A percentile compares a stretch with the other conserved stretches of the same genome.
Evolutionary conservation across 2,888 invertebrate genomes (phyloP).

Genomic region (Nebria salina): DNA sequence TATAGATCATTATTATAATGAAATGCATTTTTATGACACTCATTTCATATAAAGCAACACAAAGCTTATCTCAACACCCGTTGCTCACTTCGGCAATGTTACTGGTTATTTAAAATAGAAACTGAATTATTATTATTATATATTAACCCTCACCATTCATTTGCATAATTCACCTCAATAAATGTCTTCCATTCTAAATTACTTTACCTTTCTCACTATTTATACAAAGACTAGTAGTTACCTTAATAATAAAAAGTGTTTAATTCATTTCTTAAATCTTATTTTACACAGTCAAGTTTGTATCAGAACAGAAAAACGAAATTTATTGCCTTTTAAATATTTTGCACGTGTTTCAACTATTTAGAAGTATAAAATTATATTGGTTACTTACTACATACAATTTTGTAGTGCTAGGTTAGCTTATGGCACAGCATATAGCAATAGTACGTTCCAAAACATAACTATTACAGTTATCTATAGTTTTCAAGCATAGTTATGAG

Average conservation of each 20-base stretch:
- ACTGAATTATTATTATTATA: slow-evolving; percentile 19
- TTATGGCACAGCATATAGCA: not conserved
- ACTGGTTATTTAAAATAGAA: slow-evolving; percentile 20
- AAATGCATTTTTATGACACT: not conserved
- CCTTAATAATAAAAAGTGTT: not conserved
- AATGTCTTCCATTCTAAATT: slow-evolving; percentile 19
- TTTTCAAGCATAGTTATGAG: not conserved
- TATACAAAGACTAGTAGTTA: slow-evolving; percentile 43
- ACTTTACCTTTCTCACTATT: slow-evolving; percentile 22
- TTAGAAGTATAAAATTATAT: not conserved
- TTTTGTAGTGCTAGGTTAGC: not conserved
- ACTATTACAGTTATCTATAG: not conserved
- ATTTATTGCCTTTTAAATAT: not conserved
- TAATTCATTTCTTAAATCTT: not conserved
- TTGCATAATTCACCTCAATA: slow-evolving; percentile 3
- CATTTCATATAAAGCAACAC: not conserved
- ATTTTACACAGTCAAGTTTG: slow-evolving; percentile 20
- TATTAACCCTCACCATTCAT: slow-evolving; percentile 11
- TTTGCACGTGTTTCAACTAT: not conserved
- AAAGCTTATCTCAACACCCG: not conserved
- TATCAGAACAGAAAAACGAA: not conserved
- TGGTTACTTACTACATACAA: not conserved
- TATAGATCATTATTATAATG: not conserved
- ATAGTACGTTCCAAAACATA: not conserved
- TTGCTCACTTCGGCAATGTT: slow-evolving; percentile 5